Conservation (phyloP, 1,140 invertebrate species). For the Mactra quadrangularis region DNA sequence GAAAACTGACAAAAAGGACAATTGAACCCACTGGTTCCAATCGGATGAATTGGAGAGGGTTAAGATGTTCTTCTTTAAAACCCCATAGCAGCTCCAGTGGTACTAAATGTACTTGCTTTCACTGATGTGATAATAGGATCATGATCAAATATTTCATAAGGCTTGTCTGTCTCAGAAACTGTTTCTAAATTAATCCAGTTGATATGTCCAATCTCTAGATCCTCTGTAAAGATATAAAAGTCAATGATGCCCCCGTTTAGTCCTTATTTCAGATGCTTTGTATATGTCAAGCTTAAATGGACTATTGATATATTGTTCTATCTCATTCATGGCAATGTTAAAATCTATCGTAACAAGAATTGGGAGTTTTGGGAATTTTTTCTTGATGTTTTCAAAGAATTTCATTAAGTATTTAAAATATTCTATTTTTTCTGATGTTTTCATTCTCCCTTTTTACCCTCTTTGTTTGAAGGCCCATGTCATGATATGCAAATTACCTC, state of each 20-base stretch:
- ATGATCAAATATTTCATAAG: background rate
- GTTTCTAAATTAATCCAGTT: background rate
- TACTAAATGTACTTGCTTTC: background rate
- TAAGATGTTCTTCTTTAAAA: no score
- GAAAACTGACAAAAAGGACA: no score
- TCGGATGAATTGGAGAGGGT: no score
- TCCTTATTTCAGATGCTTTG: background rate
- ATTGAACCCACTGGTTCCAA: no score
- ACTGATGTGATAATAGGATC: background rate
- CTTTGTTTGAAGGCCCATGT: background rate
- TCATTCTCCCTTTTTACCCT: background rate
- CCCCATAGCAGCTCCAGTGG: background rate
- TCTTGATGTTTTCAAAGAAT: background rate
- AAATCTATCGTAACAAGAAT: background rate
- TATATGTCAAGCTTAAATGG: background rate
- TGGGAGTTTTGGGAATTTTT: conserved; percentile 1
- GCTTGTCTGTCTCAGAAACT: background rate
- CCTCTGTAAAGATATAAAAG: background rate
- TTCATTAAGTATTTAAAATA: conserved; percentile 3
- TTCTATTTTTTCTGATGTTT: background rate
- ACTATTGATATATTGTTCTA: background rate
- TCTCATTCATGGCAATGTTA: background rate
- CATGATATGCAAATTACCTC: background rate
- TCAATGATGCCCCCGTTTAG: background rate
- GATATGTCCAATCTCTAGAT: background rate